Percentiles rank a stretch among this genome's conserved stretches.
Evolutionary conservation across 1,140 invertebrate species (phyloP).

Genomic region (Pseudomyrmex sp.): DNA sequence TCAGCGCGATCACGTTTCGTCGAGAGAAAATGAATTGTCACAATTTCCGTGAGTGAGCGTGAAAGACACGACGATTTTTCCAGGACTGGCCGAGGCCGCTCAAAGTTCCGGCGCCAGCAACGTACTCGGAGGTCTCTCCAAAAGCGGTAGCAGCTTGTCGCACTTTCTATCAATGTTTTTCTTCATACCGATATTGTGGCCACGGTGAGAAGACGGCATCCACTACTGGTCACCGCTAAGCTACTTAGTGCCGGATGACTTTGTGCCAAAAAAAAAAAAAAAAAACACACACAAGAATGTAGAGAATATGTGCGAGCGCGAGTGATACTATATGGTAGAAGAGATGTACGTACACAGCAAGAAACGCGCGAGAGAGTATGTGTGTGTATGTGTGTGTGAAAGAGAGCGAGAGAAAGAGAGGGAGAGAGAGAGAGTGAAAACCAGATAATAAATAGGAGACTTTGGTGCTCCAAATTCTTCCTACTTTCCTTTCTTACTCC

Average conservation of each 20-base stretch:
- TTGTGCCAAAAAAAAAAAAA: slow-evolving; percentile 64
- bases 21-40: background rate
- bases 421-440: slow-evolving; percentile 27
- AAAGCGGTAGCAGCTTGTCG: slow-evolving; percentile 50
- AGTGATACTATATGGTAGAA: background rate
- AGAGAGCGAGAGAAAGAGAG: background rate
- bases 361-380: background rate
- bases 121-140: slow-evolving; percentile 8
- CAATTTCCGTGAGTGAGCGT: background rate
- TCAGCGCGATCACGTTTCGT: background rate
- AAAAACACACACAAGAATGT: too few species aligned
- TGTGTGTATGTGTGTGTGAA: background rate
- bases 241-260: slow-evolving; percentile 70
- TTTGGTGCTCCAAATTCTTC: slow-evolving; percentile 66
- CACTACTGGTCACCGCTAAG: slow-evolving; percentile 61
- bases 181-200: slow-evolving; percentile 67
- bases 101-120: slow-evolving; percentile 67
- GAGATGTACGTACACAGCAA: background rate
- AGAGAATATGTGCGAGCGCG: slow-evolving; percentile 13
- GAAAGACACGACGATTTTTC: background rate
- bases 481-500: slow-evolving; percentile 70
- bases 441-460: slow-evolving; percentile 59
- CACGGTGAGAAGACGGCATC: slow-evolving; percentile 71
- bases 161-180: slow-evolving; percentile 65
- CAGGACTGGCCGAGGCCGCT: slow-evolving; percentile 70